Evolutionary conservation across 2,888 invertebrate genomes (phyloP), one percentile per base, ranked within the genome.

Genomic region (Gnatocerus cornutus): DNA sequence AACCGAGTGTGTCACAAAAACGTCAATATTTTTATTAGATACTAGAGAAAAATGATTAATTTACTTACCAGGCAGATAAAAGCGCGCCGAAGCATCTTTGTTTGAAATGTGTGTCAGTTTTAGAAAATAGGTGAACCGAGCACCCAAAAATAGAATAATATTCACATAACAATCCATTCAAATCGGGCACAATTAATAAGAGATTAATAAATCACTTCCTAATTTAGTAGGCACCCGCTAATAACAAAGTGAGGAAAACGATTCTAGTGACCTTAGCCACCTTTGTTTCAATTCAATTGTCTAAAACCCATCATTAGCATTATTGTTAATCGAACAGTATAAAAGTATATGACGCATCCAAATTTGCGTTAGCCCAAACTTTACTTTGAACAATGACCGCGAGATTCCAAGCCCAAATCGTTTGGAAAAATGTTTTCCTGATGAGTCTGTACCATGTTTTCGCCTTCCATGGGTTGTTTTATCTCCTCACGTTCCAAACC

Each of bases 381-480:
- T n/a, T n/a, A n/a, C 37, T 21, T 7, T 7, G 37, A 37, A 37
- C 37, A n/a, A 37, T 37, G 37, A 5, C 37, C 7, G 1, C 37
- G 7, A 37, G 1, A 2, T 37, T n/a, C n/a, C 37, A 37, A n/a
- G 8, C 1, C 2, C 29, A 48, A 16, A 61, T 61, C 4, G 61
- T 61, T 2, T 61, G 61, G 61, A 29, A 30, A 9, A 61, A 61
- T 21, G 61, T 61, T 1, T 0, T 61, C 9, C 12, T 61, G 3
- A 14, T 61, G 14, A 27, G 8, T 6, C 12, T 50, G 16, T 61
- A 61, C 39, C 61, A 61, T 37, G 6, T 12, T 3, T 10, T 61
- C 13, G 61, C 48, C 21, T 33, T 61, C 10, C 61, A 61, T 13
- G 61, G 61, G n/a, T 21, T 48, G 3, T 61, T 37, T 46, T 46